These are phyloP conservation scores for Synanthedon myopaeformis DNA, from an alignment of 2,888 invertebrate species.

Conservation along the genomic window DNA sequence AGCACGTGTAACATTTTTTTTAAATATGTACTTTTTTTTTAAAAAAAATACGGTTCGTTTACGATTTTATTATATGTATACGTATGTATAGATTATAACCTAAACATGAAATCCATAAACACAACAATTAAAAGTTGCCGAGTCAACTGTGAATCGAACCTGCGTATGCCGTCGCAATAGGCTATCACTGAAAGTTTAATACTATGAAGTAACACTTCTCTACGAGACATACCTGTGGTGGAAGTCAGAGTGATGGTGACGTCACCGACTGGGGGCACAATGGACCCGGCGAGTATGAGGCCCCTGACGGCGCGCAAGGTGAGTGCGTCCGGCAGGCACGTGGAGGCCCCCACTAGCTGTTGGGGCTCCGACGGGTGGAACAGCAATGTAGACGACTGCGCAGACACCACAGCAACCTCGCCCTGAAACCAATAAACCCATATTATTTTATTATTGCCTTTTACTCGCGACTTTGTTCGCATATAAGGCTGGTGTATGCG, in stretches of 20 bases:
- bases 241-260: constrained; percentile 63
- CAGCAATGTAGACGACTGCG: constrained; percentile 78
- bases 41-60: too few relatives aligned
- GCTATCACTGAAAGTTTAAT: too few relatives aligned
- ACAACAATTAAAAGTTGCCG: too few relatives aligned
- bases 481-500: too few relatives aligned
- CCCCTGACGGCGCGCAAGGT: constrained; percentile 74
- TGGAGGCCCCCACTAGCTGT: constrained; percentile 68
- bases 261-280: constrained; percentile 73
- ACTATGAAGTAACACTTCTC: too few relatives aligned
- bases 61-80: too few relatives aligned
- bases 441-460: not conserved
- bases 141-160: too few relatives aligned
- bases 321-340: constrained; percentile 76
- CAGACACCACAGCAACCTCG: constrained; percentile 72
- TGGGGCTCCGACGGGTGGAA: constrained; percentile 77
- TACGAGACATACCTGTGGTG: not conserved
- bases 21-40: too few relatives aligned
- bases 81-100: too few relatives aligned
- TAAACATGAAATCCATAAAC: too few relatives aligned
- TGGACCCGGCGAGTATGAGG: constrained; percentile 73
- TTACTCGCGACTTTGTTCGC: not conserved
- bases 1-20: too few relatives aligned
- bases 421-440: constrained; percentile 34
- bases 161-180: too few relatives aligned